Conservation (phyloP, 1,140 invertebrate genomes). For the Apis cerana region DNA sequence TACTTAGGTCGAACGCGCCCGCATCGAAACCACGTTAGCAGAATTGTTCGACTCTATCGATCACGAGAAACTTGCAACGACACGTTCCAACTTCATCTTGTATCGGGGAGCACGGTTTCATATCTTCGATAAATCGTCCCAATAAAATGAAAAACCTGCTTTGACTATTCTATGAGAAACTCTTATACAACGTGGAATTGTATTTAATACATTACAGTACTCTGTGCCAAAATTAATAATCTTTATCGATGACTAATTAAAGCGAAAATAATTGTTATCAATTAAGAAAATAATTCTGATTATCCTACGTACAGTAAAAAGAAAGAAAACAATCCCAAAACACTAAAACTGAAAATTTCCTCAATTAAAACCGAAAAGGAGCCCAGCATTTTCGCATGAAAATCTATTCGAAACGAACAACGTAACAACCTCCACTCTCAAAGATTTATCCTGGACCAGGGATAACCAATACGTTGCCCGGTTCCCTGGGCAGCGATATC, state of each 20-base stretch:
- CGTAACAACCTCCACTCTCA: neutral
- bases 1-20: conserved; percentile 1
- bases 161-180: neutral
- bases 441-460: conserved; percentile 8
- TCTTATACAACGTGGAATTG: too few species aligned
- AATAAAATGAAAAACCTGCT: neutral
- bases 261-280: too few species aligned
- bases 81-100: conserved; percentile 10
- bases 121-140: neutral
- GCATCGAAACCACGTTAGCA: conserved; percentile 29
- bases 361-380: too few species aligned
- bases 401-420: too few species aligned
- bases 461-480: neutral
- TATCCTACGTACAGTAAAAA: too few species aligned
- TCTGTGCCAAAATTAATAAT: too few species aligned
- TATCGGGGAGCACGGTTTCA: neutral
- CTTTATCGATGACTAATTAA: too few species aligned
- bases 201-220: too few species aligned
- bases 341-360: too few species aligned
- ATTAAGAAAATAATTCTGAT: too few species aligned
- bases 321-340: too few species aligned
- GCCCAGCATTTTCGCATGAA: too few species aligned
- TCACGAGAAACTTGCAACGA: conserved; percentile 27
- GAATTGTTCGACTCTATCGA: conserved; percentile 37
- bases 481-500: conserved; percentile 1